A percentile compares a stretch with the other conserved stretches of the same genome.
phyloP scores from a whole-genome alignment of 2,113 vertebrate species.

The Eptatretus burgeri region DNA sequence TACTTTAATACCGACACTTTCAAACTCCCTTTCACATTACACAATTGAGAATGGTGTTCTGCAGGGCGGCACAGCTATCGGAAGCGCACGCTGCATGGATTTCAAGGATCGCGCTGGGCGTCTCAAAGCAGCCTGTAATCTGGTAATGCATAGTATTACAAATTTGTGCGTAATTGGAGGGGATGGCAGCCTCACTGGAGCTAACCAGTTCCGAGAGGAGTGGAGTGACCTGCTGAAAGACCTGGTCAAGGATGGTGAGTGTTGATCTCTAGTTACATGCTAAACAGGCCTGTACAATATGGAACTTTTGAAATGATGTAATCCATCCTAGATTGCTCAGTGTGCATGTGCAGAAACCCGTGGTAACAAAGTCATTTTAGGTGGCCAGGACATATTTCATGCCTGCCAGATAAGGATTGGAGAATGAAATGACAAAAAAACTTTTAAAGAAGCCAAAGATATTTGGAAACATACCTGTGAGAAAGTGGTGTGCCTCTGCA shows the following conservation, averaged over 20 bases:
- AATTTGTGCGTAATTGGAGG: conserved; percentile 79
- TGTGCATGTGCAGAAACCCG: too few species aligned
- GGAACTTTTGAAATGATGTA: too few species aligned
- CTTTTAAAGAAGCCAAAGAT: too few species aligned
- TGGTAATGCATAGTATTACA: conserved; percentile 53
- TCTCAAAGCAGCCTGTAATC: conserved; percentile 36
- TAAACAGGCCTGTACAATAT: too few species aligned
- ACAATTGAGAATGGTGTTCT: background rate
- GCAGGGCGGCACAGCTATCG: conserved; percentile 61
- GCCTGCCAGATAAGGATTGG: too few species aligned
- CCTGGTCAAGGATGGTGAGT: conserved; percentile 32
- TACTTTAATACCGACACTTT: background rate
- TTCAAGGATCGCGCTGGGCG: conserved; percentile 46
- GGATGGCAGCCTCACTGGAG: conserved; percentile 65
- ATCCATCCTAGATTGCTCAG: too few species aligned
- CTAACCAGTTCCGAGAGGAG: conserved; percentile 56
- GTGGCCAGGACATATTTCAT: too few species aligned
- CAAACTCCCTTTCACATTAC: background rate
- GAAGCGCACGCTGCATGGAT: conserved; percentile 56
- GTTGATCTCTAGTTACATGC: too few species aligned
- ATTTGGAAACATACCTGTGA: too few species aligned
- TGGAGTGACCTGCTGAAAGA: conserved; percentile 47
- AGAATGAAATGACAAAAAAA: too few species aligned
- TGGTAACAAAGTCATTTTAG: too few species aligned
- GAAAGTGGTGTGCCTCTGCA: too few species aligned